Evolutionary conservation across 2,797 vertebrate genomes (phyloP).

Genomic region (Peromyscus attwateri): DNA sequence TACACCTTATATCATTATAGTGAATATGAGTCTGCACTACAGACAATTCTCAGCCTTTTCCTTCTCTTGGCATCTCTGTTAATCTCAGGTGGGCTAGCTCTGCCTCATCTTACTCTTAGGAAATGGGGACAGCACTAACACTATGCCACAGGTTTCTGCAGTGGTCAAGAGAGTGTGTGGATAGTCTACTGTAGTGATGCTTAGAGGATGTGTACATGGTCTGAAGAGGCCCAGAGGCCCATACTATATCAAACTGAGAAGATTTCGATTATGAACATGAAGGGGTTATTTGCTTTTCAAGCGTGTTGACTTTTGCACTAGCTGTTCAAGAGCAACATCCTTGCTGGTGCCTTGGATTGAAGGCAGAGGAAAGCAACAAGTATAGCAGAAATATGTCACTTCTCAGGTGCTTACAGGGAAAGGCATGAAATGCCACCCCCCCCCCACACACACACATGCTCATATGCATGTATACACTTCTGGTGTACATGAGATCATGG

Average conservation of each 20-base stretch:
- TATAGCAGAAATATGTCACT: background rate
- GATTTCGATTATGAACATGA: background rate
- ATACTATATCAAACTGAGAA: background rate
- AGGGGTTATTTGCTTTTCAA: background rate
- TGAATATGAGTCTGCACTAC: background rate
- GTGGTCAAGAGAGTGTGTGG: rapidly evolving
- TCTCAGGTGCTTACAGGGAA: too few relatives aligned
- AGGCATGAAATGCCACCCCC: background rate
- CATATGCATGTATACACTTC: too few relatives aligned
- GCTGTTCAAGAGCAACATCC: rapidly evolving
- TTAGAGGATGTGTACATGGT: background rate
- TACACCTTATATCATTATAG: background rate
- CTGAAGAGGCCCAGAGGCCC: background rate
- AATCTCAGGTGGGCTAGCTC: background rate
- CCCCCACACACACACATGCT: background rate
- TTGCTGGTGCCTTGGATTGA: background rate
- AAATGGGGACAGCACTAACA: background rate
- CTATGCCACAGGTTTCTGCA: background rate
- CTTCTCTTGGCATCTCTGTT: background rate
- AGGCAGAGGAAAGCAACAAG: too few relatives aligned
- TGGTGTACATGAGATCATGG: background rate
- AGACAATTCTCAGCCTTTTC: background rate
- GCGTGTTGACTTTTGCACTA: background rate
- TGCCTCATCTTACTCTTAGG: background rate
- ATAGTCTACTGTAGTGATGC: background rate